A percentile compares a stretch with the other conserved stretches of the same genome.
Evolutionary conservation across 2,888 invertebrate species (phyloP).

Genomic region (Spodoptera exigua): DNA sequence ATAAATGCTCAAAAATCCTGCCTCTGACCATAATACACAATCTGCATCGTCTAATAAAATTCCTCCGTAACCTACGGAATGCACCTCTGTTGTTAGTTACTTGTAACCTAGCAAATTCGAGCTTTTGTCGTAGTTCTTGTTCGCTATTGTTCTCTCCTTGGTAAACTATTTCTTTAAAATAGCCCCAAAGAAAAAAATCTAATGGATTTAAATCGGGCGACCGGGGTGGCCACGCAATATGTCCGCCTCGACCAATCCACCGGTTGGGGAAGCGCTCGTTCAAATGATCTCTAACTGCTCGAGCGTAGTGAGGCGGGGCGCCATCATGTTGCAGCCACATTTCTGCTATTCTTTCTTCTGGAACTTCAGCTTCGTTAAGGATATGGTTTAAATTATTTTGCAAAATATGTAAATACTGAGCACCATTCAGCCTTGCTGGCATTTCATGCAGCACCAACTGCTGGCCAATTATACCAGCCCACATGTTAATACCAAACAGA

Average conservation of each 20-base stretch:
- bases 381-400: constrained; percentile 31
- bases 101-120: constrained; percentile 34
- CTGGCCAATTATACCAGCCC: constrained; percentile 35
- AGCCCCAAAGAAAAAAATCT: constrained; percentile 37
- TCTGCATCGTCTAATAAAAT: constrained; percentile 43
- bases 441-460: constrained; percentile 27
- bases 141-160: constrained; percentile 10
- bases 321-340: constrained; percentile 28
- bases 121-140: constrained; percentile 29
- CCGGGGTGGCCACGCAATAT: constrained; percentile 42
- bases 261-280: constrained; percentile 26
- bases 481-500: constrained; percentile 35
- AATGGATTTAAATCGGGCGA: constrained; percentile 45
- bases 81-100: constrained; percentile 38
- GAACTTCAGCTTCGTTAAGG: constrained; percentile 20
- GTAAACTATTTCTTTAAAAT: constrained; percentile 32
- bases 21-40: constrained; percentile 41
- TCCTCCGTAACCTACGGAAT: constrained; percentile 32
- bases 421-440: constrained; percentile 40
- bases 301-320: constrained; percentile 25
- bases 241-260: constrained; percentile 32
- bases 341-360: constrained; percentile 12
- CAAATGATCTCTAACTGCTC: constrained; percentile 22
- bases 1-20: constrained; percentile 33
- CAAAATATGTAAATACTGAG: constrained; percentile 34